Base-by-base conservation (phyloP, 2,797 vertebrate genomes). In the Myotis pilosus region DNA sequence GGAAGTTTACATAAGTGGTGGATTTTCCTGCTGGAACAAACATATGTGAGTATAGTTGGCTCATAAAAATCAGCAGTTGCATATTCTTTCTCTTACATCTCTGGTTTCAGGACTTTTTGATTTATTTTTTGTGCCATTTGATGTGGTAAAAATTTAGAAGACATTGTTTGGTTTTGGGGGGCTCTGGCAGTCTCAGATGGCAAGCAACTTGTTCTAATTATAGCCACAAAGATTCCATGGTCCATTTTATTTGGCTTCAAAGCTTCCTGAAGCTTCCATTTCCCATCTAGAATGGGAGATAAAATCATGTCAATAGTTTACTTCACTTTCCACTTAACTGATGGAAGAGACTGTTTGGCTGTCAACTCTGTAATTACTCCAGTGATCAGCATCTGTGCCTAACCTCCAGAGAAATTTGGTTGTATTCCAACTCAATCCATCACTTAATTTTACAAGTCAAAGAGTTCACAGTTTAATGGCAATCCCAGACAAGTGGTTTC, bases 361-460 rank as follows among this genome's bases (percentile, higher is more conserved):
- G 66, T 87, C 64, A 84, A 36, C 71, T 88, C 19, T 30, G 19
- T 57, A 15, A 81, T 57, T 91, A 74, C 30, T 44, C 49, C 22
- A n/a, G 33, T 11, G 41, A 90, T 25, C 13, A 84, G 60, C 17
- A 25, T 78, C 84, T 85, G 17, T 68, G 80, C 13, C n/a, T 69
- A 62, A 87, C 5, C 17, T 75, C 36, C 25, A 81, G 66, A 90
- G 44, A 92, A 81, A 95, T 87, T 87, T 81, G 53, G 44, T 72
- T 76, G 11, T 13, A 68, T 76, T 95, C 66, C 41, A 93, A 68
- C 16, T 68, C 76, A 87, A 85, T 72, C 62, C 22, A 92, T 87
- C 66, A 79, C n/a, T 89, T 93, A 76, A 23, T 74, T 72, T 94
- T 62, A 84, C 16, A 94, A 85, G 41, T 44, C 84, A 87, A 84